A percentile compares a stretch with the other conserved stretches of the same genome.
Conservation (phyloP, 2,797 vertebrate species). For the Chaetodon trifasciatus region DNA sequence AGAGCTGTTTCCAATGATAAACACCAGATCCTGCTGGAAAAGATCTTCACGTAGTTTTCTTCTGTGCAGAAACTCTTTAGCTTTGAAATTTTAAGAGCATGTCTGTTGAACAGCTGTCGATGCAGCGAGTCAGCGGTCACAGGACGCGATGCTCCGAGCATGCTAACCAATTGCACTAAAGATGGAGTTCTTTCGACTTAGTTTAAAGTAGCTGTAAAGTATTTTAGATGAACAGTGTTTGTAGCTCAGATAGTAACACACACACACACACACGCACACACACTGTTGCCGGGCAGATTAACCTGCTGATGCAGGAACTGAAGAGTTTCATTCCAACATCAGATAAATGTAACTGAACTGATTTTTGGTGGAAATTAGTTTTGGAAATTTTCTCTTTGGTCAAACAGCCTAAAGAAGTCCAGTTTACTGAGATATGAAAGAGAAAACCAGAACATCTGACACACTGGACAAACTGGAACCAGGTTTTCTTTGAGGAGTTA, state of each 20-base stretch:
- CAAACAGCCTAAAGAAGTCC: no score
- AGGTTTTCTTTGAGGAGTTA: no score
- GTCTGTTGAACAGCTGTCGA: slow-evolving; percentile 43
- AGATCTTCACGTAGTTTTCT: not conserved
- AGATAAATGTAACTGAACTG: not conserved
- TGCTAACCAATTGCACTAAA: slow-evolving; percentile 82
- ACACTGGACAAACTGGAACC: no score
- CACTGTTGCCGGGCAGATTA: slow-evolving; percentile 25
- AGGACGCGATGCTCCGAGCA: slow-evolving; percentile 68
- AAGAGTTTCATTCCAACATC: slow-evolving; percentile 47
- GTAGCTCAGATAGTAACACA: slow-evolving; percentile 51
- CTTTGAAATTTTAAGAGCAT: slow-evolving; percentile 66
- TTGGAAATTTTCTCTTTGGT: not conserved
- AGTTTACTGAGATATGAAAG: not conserved
- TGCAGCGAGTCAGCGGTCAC: slow-evolving; percentile 6
- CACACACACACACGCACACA: not conserved
- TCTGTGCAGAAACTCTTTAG: slow-evolving; percentile 13
- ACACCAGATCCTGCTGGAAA: not conserved
- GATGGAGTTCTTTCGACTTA: slow-evolving; percentile 71
- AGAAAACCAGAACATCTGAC: not conserved
- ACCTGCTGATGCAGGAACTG: slow-evolving; percentile 29
- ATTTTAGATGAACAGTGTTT: slow-evolving; percentile 67
- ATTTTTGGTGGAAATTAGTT: not conserved
- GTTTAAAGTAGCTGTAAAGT: slow-evolving; percentile 66
- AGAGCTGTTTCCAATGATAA: not conserved